Conservation (phyloP, 2,797 vertebrate species). For the Alcedo atthis region DNA sequence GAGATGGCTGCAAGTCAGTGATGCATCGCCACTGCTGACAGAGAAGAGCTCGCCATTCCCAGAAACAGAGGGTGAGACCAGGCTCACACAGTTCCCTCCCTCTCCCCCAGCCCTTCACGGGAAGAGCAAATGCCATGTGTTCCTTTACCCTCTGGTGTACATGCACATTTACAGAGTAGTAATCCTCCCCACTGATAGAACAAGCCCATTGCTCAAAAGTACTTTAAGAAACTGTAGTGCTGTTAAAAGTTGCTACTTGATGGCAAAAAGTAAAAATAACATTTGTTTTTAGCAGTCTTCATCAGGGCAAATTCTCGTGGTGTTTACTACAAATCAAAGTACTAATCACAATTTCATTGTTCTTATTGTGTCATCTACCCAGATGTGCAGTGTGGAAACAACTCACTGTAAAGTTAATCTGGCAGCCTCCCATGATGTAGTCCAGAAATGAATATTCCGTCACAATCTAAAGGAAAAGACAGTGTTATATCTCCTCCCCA, state of each 20-base stretch:
- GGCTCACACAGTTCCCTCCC: not conserved
- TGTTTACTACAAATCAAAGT: not conserved
- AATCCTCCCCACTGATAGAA: not conserved
- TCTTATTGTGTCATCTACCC: not conserved
- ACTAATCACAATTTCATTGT: not conserved
- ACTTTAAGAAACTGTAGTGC: not conserved
- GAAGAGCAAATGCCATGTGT: not conserved
- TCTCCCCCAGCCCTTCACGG: not conserved
- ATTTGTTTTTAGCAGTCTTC: not conserved
- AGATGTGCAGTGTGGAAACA: not conserved
- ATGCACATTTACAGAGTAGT: not conserved
- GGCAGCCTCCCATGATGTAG: slow-evolving; percentile 94
- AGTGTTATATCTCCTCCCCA: not conserved
- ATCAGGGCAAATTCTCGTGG: not conserved
- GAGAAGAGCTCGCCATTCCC: not conserved
- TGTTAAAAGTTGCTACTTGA: not conserved
- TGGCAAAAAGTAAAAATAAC: not conserved
- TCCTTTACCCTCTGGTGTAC: not conserved
- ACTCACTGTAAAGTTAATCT: slow-evolving; percentile 94
- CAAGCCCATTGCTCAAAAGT: not conserved
- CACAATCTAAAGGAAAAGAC: slow-evolving; percentile 74
- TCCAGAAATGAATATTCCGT: slow-evolving; percentile 90
- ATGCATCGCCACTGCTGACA: not conserved
- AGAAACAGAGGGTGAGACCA: not conserved
- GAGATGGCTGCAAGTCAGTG: not conserved